Conservation (phyloP, 2,797 vertebrate species). For the Discoglossus pictus region DNA sequence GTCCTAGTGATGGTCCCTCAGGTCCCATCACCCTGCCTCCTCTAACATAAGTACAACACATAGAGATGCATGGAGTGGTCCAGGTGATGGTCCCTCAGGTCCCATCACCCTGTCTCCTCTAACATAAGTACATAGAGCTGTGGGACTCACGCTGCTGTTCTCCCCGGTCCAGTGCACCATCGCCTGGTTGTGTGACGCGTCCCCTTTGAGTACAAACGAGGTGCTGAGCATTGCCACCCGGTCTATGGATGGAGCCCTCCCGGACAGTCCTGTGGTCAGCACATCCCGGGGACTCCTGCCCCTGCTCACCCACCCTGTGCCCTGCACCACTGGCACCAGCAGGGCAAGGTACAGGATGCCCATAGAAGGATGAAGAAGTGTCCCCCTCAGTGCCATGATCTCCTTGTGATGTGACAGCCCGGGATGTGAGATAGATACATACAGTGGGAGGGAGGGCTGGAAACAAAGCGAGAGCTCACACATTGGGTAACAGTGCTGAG, state of each 20-base stretch:
- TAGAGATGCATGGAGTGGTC: too few relatives aligned
- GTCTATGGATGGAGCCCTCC: slow-evolving; percentile 27
- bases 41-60: too few relatives aligned
- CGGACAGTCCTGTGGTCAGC: slow-evolving; percentile 3
- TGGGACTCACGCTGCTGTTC: slow-evolving; percentile 96
- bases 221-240: slow-evolving; percentile 74
- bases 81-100: too few relatives aligned
- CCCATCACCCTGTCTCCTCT: too few relatives aligned
- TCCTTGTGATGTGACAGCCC: slow-evolving; percentile 41
- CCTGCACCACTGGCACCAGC: slow-evolving; percentile 36
- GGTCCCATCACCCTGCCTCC: too few relatives aligned
- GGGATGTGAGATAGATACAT: slow-evolving; percentile 44
- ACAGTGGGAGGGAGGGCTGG: slow-evolving; percentile 38
- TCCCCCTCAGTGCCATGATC: slow-evolving; percentile 46
- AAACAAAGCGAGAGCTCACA: slow-evolving; percentile 38
- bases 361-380: slow-evolving; percentile 26
- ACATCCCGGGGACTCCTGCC: slow-evolving; percentile 12
- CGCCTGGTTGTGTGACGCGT: slow-evolving; percentile 96
- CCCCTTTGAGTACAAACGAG: slow-evolving; percentile 95
- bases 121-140: too few relatives aligned
- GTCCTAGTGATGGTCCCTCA: too few relatives aligned
- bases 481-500: slow-evolving; percentile 33
- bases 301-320: slow-evolving; percentile 27
- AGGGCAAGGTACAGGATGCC: slow-evolving; percentile 31
- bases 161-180: slow-evolving; percentile 99